Evolutionary conservation across 2,113 vertebrate species (phyloP).

Genomic region (Falcunculus frontatus): DNA sequence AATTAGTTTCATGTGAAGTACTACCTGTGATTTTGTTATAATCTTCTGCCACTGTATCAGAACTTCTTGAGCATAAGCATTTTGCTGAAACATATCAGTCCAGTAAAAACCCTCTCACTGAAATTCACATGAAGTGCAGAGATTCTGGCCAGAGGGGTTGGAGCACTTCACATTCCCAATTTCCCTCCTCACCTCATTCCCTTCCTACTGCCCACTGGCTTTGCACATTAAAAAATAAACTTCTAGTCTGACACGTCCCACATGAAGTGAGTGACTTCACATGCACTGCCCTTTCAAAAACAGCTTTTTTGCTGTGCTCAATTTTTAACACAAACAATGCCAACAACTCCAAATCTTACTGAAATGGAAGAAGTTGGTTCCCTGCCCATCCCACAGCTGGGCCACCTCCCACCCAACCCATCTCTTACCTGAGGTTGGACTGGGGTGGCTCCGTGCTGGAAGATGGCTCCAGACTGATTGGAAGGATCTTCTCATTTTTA

Average conservation of each 20-base stretch:
- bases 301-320: background rate
- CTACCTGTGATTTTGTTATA: background rate
- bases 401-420: background rate
- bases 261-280: background rate
- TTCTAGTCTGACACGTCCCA: background rate
- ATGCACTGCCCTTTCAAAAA: background rate
- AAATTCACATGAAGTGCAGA: background rate
- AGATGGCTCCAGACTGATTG: conserved; percentile 91
- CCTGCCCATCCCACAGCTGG: background rate
- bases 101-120: background rate
- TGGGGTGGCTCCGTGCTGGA: conserved; percentile 85
- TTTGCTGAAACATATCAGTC: background rate
- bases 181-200: background rate
- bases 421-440: conserved; percentile 85
- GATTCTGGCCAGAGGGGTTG: background rate
- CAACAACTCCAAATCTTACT: background rate
- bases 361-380: background rate
- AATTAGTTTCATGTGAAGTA: background rate
- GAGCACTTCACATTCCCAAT: background rate
- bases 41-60: background rate
- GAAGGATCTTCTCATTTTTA: conserved; percentile 91
- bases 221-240: background rate
- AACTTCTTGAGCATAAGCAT: background rate
- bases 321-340: background rate
- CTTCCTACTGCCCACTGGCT: background rate